These are phyloP conservation scores for Macrotrachela quadricornifera DNA, from an alignment of 1,140 invertebrate genomes.

Conservation along the genomic window DNA sequence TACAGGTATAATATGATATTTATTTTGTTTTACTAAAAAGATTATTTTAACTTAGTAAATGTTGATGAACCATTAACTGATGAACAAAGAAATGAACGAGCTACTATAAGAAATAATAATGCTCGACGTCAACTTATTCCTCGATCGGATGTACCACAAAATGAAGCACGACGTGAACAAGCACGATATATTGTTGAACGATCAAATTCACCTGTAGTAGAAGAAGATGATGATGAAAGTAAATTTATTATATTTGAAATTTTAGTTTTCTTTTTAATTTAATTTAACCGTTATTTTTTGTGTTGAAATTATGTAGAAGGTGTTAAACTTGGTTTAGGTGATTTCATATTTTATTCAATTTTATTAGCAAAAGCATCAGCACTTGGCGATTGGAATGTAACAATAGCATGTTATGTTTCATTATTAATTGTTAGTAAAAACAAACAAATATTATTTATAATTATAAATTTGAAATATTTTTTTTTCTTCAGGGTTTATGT, in stretches of 20 bases:
- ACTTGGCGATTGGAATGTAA: conserved; percentile 97
- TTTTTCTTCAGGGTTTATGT: conserved; percentile 57
- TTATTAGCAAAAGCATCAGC: conserved; percentile 92
- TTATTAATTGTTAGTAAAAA: conserved; percentile 67
- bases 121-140: background rate
- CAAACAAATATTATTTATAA: background rate
- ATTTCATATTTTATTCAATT: conserved; percentile 98
- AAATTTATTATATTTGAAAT: conserved; percentile 9
- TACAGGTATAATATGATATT: background rate
- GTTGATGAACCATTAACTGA: no score
- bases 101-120: no score
- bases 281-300: background rate
- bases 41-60: no score
- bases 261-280: conserved; percentile 3
- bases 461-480: conserved; percentile 8
- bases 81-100: no score
- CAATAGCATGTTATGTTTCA: conserved; percentile 85
- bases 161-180: background rate
- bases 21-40: background rate
- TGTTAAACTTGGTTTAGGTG: conserved; percentile 86
- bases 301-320: conserved; percentile 45
- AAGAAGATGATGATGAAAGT: conserved; percentile 19
- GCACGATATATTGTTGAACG: background rate
- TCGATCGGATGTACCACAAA: background rate
- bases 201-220: no score